Evolutionary conservation across 1,140 invertebrate genomes (phyloP).

Genomic region (Pseudomyrmex gracilis): DNA sequence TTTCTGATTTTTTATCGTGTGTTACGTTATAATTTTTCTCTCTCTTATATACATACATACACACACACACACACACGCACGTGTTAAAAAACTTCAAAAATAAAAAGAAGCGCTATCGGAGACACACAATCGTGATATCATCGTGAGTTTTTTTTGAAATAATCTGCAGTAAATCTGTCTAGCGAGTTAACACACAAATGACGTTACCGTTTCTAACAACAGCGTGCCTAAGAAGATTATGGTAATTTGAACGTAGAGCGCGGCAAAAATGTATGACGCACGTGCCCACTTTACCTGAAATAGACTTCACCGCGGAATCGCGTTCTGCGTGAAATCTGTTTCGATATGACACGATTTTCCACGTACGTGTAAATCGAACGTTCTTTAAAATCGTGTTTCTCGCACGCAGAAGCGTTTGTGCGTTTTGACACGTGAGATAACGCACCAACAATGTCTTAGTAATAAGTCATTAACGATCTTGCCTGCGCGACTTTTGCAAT

Average conservation of each 20-base stretch:
- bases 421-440: neutral
- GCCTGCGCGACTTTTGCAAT: too few relatives aligned
- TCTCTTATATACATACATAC: too few relatives aligned
- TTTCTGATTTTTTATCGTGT: too few relatives aligned
- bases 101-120: too few relatives aligned
- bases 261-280: constrained; percentile 48
- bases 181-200: neutral
- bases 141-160: too few relatives aligned
- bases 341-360: constrained; percentile 31
- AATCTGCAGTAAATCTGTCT: neutral
- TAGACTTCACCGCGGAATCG: constrained; percentile 30
- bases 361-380: neutral
- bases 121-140: too few relatives aligned
- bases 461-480: too few relatives aligned
- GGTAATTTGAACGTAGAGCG: constrained; percentile 14
- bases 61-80: too few relatives aligned
- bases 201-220: neutral
- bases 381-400: neutral
- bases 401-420: neutral
- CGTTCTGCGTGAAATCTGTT: constrained; percentile 11
- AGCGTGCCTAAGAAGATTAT: constrained; percentile 19
- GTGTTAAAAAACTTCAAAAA: too few relatives aligned
- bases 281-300: constrained; percentile 45
- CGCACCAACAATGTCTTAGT: too few relatives aligned
- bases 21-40: too few relatives aligned